These are phyloP conservation scores for Pteronotus mesoamericanus DNA, from an alignment of 2,797 vertebrate genomes.

Conservation along the genomic window DNA sequence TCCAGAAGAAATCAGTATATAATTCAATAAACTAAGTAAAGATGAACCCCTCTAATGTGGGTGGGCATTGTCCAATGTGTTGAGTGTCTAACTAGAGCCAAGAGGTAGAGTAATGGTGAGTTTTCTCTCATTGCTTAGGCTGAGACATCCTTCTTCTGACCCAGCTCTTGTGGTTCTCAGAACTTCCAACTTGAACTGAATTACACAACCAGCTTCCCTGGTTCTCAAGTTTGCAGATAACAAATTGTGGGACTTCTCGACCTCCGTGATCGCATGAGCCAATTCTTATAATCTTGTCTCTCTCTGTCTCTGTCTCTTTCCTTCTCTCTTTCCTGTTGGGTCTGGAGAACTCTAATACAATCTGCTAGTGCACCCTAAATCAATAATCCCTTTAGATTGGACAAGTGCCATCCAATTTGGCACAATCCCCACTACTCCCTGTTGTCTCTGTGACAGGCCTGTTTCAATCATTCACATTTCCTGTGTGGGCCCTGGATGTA, in stretches of 20 bases:
- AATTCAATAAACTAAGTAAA: not conserved
- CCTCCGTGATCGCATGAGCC: not conserved
- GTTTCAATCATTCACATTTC: not conserved
- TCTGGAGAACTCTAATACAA: not conserved
- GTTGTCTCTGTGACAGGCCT: not conserved
- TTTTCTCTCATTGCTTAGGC: not conserved
- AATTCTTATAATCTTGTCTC: not conserved
- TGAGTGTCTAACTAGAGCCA: not conserved
- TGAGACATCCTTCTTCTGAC: not conserved
- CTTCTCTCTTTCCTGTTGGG: not conserved
- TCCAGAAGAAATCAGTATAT: not conserved
- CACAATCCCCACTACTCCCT: not conserved
- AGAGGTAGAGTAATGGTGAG: not conserved
- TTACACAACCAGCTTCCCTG: not conserved
- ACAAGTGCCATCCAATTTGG: not conserved
- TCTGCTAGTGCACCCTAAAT: not conserved
- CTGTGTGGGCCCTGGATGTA: not conserved
- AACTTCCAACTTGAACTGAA: not conserved
- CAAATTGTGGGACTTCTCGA: not conserved
- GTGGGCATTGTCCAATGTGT: not conserved
- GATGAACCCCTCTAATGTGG: not conserved
- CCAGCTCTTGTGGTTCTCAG: not conserved
- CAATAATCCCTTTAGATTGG: not conserved
- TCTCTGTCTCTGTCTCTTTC: not conserved
- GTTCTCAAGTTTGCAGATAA: not conserved